Evolutionary conservation across 2,113 vertebrate genomes (phyloP), one percentile per base, ranked within the genome.

Genomic region (Hyperopisus bebe): DNA sequence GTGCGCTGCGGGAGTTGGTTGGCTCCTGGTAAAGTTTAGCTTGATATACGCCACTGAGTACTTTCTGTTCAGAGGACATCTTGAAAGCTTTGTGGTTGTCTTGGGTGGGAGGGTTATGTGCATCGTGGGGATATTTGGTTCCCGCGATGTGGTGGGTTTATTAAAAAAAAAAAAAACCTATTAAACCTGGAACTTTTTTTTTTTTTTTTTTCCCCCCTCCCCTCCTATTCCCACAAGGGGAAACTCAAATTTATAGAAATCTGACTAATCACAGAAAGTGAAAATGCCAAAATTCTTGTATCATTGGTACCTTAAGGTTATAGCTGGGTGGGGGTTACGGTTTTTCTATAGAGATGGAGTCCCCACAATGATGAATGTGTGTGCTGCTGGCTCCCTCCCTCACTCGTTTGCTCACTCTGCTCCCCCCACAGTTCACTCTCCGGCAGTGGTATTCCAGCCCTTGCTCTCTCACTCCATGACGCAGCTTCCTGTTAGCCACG

Each of bases 391-490:
- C 66, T 31, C 58, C 2, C 53, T 55, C 17, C 5, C 21, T 13
- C 19, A n/a, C n/a, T n/a, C n/a, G n/a, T n/a, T n/a, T n/a, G 4
- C 51, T 53, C 50, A 51, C 51, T 39, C 35, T 39, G 15, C 11
- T 39, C 27, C 35, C 70, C 27, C 89, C 10, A 1, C 93, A 96
- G 95, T 95, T 1, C 95, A 95, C 90, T 93, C 91, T 84, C 91
- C 95, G 24, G 93, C 94, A 51, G 91, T 96, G 47, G 42, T 96
- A 92, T 94, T 96, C 90, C 95, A 96, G 93, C 95, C 95, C 0
- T 91, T 96, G 5, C 42, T 95, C 0, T 92, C 95, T 5, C 94
- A 95, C 92, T 92, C 95, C 4, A 86, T 95, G 93, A 92, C 95
- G 62, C 94, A 95, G 62, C 92, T 95, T 50, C 95, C 95, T 19